These are phyloP conservation scores for Pseudomugil gertrudae DNA, from an alignment of 2,797 vertebrate genomes.

Conservation along the genomic window DNA sequence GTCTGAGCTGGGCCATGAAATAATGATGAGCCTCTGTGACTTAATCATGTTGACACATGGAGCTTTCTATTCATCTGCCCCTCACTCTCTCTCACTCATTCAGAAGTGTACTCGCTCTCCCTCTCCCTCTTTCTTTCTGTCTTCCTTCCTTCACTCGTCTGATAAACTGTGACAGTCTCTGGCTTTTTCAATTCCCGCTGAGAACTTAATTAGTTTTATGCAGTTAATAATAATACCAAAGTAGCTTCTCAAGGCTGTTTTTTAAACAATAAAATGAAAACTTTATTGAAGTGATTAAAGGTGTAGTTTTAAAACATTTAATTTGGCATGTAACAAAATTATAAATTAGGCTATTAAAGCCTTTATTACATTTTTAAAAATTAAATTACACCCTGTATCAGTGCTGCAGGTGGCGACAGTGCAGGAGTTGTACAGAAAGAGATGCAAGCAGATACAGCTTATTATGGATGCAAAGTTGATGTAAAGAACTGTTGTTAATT, in stretches of 20 bases:
- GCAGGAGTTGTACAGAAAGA: neutral
- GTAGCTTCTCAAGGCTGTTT: conserved; percentile 8
- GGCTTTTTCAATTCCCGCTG: conserved; percentile 27
- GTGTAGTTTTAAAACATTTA: neutral
- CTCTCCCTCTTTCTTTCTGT: neutral
- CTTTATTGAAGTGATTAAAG: conserved; percentile 17
- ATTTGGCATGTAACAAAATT: neutral
- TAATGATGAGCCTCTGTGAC: conserved; percentile 76
- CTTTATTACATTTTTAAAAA: too few species aligned
- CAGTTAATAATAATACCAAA: conserved; percentile 4
- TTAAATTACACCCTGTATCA: neutral
- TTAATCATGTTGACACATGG: conserved; percentile 77
- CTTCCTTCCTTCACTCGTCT: conserved; percentile 8
- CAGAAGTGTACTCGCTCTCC: neutral
- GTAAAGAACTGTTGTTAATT: neutral
- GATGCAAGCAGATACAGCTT: too few species aligned
- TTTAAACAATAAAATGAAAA: neutral
- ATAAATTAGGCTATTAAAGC: neutral
- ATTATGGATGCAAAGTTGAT: neutral
- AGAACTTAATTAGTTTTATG: conserved; percentile 45
- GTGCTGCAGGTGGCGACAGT: neutral
- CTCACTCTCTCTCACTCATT: conserved; percentile 12
- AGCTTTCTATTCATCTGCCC: conserved; percentile 45
- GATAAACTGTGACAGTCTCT: conserved; percentile 32
- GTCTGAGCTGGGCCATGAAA: conserved; percentile 74